phyloP scores from a whole-genome alignment of 2,797 vertebrate genomes.

The Zenarchopterus dispar region DNA sequence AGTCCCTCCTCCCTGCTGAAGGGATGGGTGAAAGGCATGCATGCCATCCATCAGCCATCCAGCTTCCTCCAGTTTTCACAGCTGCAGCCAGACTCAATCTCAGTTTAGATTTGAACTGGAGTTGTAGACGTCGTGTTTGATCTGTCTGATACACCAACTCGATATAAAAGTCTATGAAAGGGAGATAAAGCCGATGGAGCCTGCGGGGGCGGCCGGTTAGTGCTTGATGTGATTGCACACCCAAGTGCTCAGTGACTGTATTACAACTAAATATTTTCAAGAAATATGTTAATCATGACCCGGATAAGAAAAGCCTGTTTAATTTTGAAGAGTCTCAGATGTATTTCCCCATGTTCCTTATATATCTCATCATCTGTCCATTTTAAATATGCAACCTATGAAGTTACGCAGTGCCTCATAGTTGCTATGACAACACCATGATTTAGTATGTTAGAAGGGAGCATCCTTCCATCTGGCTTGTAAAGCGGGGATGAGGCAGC shows the following conservation, averaged over 20 bases:
- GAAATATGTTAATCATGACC: neutral
- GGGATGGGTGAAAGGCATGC: conserved; percentile 25
- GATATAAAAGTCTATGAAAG: neutral
- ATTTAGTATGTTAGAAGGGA: conserved; percentile 1
- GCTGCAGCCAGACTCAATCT: neutral
- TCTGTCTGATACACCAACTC: neutral
- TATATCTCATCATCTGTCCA: neutral
- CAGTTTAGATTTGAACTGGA: neutral
- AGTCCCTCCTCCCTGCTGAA: conserved; percentile 34
- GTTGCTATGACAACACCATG: conserved; percentile 16
- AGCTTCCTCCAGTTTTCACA: neutral
- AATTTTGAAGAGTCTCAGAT: neutral
- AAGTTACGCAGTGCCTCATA: neutral
- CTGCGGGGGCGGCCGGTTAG: neutral
- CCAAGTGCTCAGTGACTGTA: conserved; percentile 46
- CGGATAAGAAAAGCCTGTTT: neutral
- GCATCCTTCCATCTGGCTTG: conserved; percentile 26
- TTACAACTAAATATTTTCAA: conserved; percentile 28
- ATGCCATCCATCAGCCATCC: conserved; percentile 11
- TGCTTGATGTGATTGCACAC: conserved; percentile 41
- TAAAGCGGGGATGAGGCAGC: conserved; percentile 38
- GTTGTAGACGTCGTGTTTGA: neutral
- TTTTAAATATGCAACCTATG: neutral
- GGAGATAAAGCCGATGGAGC: fast-evolving
- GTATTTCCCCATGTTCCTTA: no score